Conservation (phyloP, 23 tunicate genomes). For the Trididemnum nubilum region DNA sequence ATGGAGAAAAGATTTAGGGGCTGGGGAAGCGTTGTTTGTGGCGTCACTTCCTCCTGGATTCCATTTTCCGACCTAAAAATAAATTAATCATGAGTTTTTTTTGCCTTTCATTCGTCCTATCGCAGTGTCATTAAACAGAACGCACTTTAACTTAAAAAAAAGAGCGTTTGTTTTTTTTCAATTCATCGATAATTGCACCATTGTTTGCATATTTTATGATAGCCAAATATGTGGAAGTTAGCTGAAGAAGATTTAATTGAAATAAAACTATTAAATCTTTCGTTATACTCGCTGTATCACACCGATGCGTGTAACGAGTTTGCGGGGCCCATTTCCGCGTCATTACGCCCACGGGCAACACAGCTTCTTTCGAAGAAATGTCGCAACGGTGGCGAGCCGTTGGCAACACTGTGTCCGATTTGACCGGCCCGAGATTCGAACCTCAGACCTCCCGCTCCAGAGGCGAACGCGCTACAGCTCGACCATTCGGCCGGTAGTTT, state of each 20-base stretch:
- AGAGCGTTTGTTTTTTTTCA: too few species aligned
- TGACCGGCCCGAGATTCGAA: neutral
- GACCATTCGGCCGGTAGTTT: too few species aligned
- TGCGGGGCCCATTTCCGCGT: neutral
- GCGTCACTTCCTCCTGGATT: neutral
- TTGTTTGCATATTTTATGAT: neutral
- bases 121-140: too few species aligned
- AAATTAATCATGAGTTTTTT: too few species aligned
- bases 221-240: neutral
- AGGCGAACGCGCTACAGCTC: too few species aligned
- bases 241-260: neutral
- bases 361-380: neutral
- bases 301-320: neutral
- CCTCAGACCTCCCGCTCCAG: neutral
- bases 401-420: neutral
- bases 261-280: neutral
- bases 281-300: neutral
- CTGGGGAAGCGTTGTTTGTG: neutral
- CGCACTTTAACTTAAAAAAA: too few species aligned
- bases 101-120: too few species aligned
- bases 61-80: too few species aligned
- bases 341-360: neutral
- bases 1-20: neutral
- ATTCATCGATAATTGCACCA: neutral
- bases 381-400: neutral